Percentiles rank a stretch among this genome's conserved stretches.
Conservation (phyloP, 1,140 invertebrate species). For the Oryctes rhinoceros region DNA sequence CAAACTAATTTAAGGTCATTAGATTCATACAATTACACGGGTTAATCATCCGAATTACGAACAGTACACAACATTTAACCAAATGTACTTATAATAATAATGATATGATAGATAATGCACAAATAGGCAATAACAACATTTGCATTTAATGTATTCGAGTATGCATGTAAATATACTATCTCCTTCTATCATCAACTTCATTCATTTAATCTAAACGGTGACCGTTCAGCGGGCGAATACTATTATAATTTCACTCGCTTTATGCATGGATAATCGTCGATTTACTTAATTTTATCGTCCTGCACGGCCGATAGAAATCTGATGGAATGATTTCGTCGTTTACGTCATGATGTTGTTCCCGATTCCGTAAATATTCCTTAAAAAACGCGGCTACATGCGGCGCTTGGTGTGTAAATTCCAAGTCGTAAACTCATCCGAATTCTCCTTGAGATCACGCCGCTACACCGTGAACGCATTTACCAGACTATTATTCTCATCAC, state of each 20-base stretch:
- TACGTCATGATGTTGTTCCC: not conserved
- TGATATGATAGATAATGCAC: no score
- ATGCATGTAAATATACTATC: no score
- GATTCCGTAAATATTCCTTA: not conserved
- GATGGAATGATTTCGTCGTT: not conserved
- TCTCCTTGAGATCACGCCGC: constrained; percentile 27
- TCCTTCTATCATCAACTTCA: not conserved
- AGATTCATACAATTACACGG: no score
- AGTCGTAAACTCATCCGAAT: constrained; percentile 17
- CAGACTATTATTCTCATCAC: constrained; percentile 33
- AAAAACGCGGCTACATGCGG: not conserved
- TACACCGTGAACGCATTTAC: not conserved
- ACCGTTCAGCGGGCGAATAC: not conserved
- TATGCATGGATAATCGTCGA: not conserved
- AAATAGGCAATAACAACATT: no score
- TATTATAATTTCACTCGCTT: not conserved
- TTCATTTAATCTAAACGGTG: not conserved
- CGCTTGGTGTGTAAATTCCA: not conserved
- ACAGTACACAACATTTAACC: no score
- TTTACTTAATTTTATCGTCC: not conserved
- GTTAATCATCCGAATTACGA: no score
- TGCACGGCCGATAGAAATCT: not conserved
- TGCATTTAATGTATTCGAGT: no score
- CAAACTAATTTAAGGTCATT: no score
- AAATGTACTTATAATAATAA: no score